Evolutionary conservation across 2,113 vertebrate genomes (phyloP).

Genomic region (Scortum barcoo): DNA sequence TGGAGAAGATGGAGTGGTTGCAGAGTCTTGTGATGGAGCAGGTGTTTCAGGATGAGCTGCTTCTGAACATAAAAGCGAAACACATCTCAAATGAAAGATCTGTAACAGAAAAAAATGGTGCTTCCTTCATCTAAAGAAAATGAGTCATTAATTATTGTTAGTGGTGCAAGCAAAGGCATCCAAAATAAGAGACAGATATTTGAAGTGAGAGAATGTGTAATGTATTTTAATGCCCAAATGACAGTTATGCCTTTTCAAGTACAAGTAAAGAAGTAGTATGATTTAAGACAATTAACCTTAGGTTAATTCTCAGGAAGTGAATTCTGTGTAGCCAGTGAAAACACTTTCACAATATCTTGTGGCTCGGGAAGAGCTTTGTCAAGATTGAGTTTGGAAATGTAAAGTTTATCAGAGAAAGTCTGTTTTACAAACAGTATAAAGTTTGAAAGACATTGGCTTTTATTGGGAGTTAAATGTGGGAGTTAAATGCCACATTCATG

Average conservation of each 20-base stretch:
- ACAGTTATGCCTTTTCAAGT: neutral
- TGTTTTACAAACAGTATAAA: too few species aligned
- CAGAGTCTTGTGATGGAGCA: too few species aligned
- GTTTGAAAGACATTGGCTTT: too few species aligned
- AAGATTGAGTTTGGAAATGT: too few species aligned
- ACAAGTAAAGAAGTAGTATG: neutral
- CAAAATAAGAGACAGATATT: constrained; percentile 1
- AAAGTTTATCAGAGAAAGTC: too few species aligned
- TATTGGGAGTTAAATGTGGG: too few species aligned
- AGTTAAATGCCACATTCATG: too few species aligned
- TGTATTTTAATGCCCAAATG: neutral
- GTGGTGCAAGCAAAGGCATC: constrained; percentile 19
- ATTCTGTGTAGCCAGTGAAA: neutral
- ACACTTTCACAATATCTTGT: neutral
- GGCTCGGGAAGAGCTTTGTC: too few species aligned
- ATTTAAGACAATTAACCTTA: neutral
- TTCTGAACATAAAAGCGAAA: constrained; percentile 13
- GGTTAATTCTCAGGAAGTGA: neutral
- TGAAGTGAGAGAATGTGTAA: neutral
- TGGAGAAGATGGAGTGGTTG: too few species aligned
- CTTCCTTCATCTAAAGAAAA: neutral
- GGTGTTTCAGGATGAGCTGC: too few species aligned
- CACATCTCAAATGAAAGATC: constrained; percentile 14
- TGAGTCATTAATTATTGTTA: constrained; percentile 12
- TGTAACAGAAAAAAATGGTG: neutral